phyloP scores from a whole-genome alignment of 2,797 vertebrate species.

The Rhincodon typus region DNA sequence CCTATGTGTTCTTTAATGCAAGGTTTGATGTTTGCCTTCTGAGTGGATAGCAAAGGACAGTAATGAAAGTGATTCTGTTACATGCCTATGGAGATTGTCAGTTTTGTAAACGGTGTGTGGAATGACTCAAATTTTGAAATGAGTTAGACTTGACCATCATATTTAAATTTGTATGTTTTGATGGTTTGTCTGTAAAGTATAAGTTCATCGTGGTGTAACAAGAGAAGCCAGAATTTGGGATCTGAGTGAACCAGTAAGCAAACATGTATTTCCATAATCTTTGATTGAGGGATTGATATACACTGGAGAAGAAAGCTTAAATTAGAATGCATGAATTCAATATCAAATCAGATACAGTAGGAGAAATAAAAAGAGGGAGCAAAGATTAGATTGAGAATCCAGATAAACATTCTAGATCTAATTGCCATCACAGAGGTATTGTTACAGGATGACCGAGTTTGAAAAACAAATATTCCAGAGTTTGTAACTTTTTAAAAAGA shows the following conservation, averaged over 20 bases:
- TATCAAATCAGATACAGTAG: background rate
- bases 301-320: background rate
- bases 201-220: background rate
- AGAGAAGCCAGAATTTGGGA: background rate
- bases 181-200: background rate
- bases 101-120: background rate
- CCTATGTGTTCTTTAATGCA: background rate
- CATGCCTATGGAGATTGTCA: background rate
- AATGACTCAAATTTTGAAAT: background rate
- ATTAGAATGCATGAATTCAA: background rate
- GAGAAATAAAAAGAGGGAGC: background rate
- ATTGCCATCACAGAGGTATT: no score
- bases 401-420: background rate
- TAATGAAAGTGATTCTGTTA: background rate
- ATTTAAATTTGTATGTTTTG: background rate
- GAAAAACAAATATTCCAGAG: no score
- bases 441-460: no score
- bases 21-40: background rate
- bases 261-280: background rate
- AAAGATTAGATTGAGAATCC: background rate
- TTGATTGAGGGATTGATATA: background rate
- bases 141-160: background rate
- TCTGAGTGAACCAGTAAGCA: background rate
- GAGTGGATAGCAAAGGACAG: background rate
- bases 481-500: no score